phyloP scores from a whole-genome alignment of 2,113 vertebrate genomes.

The Amphilophus citrinellus region DNA sequence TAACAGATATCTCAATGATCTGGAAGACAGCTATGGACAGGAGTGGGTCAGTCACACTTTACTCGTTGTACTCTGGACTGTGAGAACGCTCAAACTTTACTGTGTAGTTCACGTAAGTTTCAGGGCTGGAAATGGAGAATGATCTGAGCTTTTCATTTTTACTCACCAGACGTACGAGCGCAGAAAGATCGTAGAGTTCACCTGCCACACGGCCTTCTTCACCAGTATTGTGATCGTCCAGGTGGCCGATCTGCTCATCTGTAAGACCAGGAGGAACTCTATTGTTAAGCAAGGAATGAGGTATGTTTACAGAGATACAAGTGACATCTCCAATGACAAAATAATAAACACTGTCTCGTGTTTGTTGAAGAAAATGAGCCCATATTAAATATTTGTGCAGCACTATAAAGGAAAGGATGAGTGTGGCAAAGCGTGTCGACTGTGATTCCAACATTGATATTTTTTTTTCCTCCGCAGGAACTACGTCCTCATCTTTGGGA shows the following conservation, averaged over 20 bases:
- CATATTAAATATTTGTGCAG: no score
- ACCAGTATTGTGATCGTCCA: slow-evolving; percentile 92
- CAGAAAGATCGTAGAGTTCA: slow-evolving; percentile 94
- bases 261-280: slow-evolving; percentile 93
- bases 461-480: slow-evolving; percentile 70
- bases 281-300: slow-evolving; percentile 95
- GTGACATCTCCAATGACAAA: not conserved
- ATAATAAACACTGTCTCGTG: no score
- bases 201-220: slow-evolving; percentile 94
- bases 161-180: slow-evolving; percentile 89
- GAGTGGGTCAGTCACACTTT: not conserved
- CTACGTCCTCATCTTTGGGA: slow-evolving; percentile 84
- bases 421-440: no score
- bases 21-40: slow-evolving; percentile 90
- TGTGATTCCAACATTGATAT: not conserved
- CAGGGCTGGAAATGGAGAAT: not conserved
- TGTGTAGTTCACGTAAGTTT: not conserved
- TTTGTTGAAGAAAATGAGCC: no score
- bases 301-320: slow-evolving; percentile 71
- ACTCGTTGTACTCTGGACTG: not conserved
- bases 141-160: not conserved
- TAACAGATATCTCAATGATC: slow-evolving; percentile 87
- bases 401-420: not conserved
- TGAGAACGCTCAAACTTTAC: not conserved
- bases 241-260: slow-evolving; percentile 95